phyloP scores from a whole-genome alignment of 1,140 invertebrate genomes.

The Lepidurus apus region DNA sequence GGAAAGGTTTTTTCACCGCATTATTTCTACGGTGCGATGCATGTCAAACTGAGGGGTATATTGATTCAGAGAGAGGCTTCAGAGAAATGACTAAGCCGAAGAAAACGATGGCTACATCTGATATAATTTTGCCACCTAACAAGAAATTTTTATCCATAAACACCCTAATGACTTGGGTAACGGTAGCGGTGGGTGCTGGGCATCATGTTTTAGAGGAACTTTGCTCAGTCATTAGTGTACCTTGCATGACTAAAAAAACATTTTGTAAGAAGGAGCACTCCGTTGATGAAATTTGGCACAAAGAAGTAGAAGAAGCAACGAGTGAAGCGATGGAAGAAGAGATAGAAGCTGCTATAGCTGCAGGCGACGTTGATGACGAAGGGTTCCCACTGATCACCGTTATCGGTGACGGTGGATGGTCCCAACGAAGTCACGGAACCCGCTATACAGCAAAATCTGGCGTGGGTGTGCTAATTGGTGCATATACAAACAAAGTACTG shows the following conservation, averaged over 20 bases:
- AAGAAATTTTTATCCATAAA: conserved; percentile 1
- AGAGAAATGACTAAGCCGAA: not conserved
- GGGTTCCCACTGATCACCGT: not conserved
- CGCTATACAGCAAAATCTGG: not conserved
- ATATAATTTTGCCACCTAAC: not conserved
- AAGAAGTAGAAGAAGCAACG: conserved; percentile 35
- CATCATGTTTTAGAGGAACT: conserved; percentile 6
- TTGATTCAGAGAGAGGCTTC: not conserved
- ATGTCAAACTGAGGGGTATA: not conserved
- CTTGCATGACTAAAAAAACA: conserved; percentile 1
- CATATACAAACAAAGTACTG: too few relatives aligned
- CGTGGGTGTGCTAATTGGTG: not conserved
- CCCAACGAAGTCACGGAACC: not conserved
- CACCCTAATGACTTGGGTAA: not conserved
- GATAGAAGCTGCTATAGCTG: conserved; percentile 32
- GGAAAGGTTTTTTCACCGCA: not conserved
- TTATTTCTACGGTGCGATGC: conserved; percentile 1
- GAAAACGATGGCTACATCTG: not conserved
- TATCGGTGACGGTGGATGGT: not conserved
- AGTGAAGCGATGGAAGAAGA: conserved; percentile 38
- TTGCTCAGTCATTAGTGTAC: conserved; percentile 1
- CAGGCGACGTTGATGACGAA: too few relatives aligned
- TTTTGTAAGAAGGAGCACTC: not conserved
- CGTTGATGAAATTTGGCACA: conserved; percentile 24
- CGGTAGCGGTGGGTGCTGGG: not conserved